Percentiles rank a stretch among this genome's conserved stretches.
Conservation (phyloP, 2,888 invertebrate genomes). For the Heliothis peltigera region DNA sequence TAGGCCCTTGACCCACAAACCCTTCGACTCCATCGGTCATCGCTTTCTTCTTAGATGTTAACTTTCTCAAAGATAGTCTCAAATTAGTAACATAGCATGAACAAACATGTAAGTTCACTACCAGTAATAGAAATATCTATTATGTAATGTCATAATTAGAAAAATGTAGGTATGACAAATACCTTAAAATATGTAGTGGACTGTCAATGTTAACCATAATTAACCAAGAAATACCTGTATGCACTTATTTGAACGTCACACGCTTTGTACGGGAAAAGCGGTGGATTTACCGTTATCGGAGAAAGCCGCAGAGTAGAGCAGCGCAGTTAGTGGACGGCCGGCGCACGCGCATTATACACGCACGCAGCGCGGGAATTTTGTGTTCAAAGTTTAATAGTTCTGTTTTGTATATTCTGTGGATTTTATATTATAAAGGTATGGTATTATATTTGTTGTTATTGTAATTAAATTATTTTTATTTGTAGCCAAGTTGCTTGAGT, state of each 20-base stretch:
- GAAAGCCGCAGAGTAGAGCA: constrained; percentile 79
- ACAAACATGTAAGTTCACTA: not conserved
- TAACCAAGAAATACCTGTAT: constrained; percentile 59
- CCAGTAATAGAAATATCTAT: not conserved
- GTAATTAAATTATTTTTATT: not conserved
- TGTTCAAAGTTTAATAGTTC: constrained; percentile 28
- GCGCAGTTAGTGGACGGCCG: constrained; percentile 47
- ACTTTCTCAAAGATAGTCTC: constrained; percentile 41
- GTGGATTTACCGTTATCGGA: constrained; percentile 81
- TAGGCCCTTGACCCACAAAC: constrained; percentile 41
- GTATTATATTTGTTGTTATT: not conserved
- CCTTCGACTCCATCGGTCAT: constrained; percentile 10
- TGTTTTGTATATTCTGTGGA: constrained; percentile 28
- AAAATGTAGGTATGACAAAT: not conserved
- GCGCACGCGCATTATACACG: constrained; percentile 43
- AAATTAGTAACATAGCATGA: not conserved
- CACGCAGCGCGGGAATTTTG: constrained; percentile 21
- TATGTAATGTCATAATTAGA: not conserved
- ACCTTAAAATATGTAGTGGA: not conserved
- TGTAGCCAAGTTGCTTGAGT: not conserved
- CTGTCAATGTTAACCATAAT: constrained; percentile 3
- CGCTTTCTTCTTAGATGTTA: constrained; percentile 24
- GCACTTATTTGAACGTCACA: constrained; percentile 61
- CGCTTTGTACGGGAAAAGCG: constrained; percentile 57
- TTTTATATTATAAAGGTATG: constrained; percentile 41